These are phyloP conservation scores for Dromococcyx pavoninus DNA, from an alignment of 2,797 vertebrate genomes.

Conservation along the genomic window DNA sequence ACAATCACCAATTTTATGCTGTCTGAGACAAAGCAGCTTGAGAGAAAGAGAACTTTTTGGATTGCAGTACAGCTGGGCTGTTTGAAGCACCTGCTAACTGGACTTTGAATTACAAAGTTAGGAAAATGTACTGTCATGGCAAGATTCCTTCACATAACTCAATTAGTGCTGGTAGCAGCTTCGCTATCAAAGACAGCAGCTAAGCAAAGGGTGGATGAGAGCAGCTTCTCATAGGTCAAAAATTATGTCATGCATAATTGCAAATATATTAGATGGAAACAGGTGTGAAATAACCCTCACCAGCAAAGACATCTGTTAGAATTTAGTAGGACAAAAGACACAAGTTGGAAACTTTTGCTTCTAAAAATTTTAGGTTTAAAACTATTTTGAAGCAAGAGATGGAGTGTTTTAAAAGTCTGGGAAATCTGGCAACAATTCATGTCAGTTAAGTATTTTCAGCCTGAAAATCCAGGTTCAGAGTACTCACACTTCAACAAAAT, in stretches of 20 bases:
- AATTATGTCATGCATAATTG: accelerated
- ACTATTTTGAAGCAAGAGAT: background rate
- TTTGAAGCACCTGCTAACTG: background rate
- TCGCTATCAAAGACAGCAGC: accelerated
- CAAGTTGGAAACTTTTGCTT: background rate
- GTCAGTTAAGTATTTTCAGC: background rate
- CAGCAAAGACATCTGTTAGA: background rate
- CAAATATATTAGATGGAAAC: background rate
- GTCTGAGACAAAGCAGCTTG: background rate
- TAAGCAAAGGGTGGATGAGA: background rate
- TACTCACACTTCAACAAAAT: background rate
- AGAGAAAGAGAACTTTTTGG: background rate
- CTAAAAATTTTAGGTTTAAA: background rate
- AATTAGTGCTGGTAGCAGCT: background rate
- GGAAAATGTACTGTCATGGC: accelerated
- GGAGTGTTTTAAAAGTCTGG: background rate
- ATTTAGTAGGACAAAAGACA: background rate
- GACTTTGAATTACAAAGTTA: accelerated
- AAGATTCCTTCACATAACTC: accelerated
- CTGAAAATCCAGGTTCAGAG: background rate
- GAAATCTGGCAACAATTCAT: background rate
- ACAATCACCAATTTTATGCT: background rate
- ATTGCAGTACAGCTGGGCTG: background rate
- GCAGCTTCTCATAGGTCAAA: background rate
- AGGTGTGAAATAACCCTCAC: background rate